Evolutionary conservation across 2,888 invertebrate genomes (phyloP).

Genomic region (Archaeoteleia sp.): DNA sequence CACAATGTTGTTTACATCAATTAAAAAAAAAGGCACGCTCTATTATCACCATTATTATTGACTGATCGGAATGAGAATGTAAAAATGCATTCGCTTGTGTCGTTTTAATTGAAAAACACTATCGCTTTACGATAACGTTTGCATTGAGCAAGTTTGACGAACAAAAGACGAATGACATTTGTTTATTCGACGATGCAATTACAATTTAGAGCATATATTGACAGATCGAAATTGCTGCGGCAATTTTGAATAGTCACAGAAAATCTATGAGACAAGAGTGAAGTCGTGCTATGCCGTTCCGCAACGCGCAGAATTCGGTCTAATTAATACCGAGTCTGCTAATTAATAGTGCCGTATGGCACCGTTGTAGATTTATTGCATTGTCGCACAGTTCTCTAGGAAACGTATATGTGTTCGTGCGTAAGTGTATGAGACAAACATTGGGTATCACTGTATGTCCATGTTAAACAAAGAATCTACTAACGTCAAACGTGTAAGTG

Average conservation of each 20-base stretch:
- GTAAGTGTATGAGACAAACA: conserved; percentile 35
- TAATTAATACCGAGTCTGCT: conserved; percentile 58
- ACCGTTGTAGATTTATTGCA: conserved; percentile 47
- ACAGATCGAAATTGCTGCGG: conserved; percentile 42
- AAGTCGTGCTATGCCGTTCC: conserved; percentile 37
- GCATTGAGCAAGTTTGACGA: too few species aligned
- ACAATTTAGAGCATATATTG: conserved; percentile 37
- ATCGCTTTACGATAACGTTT: conserved; percentile 1
- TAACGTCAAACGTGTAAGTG: conserved; percentile 7
- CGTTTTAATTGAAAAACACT: too few species aligned
- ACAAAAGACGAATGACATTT: conserved; percentile 9
- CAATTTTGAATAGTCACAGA: conserved; percentile 38
- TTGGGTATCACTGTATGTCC: conserved; percentile 19
- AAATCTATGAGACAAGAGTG: conserved; percentile 47
- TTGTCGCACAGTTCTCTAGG: conserved; percentile 35
- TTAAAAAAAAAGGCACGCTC: too few species aligned
- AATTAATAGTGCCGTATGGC: conserved; percentile 57
- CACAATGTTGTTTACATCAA: conserved; percentile 2
- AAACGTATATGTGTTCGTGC: conserved; percentile 25
- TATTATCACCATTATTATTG: too few species aligned
- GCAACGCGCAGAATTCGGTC: conserved; percentile 55
- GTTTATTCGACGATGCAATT: conserved; percentile 23
- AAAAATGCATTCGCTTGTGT: too few species aligned
- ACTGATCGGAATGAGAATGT: too few species aligned
- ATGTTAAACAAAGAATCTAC: conserved; percentile 24